Evolutionary conservation across 2,113 vertebrate genomes (phyloP).

Genomic region (Opisthocomus hoazin): DNA sequence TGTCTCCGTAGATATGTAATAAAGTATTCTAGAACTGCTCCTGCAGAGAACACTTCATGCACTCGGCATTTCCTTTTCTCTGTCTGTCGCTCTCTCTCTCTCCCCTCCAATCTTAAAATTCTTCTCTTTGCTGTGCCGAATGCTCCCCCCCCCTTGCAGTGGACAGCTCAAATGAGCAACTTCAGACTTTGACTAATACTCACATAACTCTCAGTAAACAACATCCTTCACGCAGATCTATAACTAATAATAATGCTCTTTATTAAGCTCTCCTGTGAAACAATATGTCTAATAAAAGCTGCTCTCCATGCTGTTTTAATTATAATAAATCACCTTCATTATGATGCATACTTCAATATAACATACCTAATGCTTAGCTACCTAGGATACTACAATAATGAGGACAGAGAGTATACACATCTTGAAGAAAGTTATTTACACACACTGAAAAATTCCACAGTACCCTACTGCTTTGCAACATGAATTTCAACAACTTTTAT

Average conservation of each 20-base stretch:
- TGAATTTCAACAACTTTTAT: constrained; percentile 78
- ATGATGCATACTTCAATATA: constrained; percentile 73
- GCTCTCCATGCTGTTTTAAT: constrained; percentile 72
- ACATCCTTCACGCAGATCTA: constrained; percentile 69
- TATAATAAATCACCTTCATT: constrained; percentile 82
- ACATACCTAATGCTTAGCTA: constrained; percentile 59
- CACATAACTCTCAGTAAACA: constrained; percentile 69
- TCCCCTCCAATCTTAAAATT: constrained; percentile 57
- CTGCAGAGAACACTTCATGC: constrained; percentile 72
- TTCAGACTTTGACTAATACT: constrained; percentile 73
- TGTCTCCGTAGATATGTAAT: constrained; percentile 76
- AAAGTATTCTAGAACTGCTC: constrained; percentile 79
- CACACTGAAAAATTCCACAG: constrained; percentile 60
- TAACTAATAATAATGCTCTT: constrained; percentile 77
- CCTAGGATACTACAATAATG: constrained; percentile 69
- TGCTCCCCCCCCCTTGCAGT: neutral
- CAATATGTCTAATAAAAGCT: constrained; percentile 72
- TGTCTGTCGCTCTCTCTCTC: neutral
- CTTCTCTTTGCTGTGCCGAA: constrained; percentile 54
- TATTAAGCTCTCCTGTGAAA: constrained; percentile 73
- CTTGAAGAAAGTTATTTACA: constrained; percentile 73
- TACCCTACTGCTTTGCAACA: constrained; percentile 55
- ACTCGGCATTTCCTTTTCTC: constrained; percentile 63
- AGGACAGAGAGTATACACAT: constrained; percentile 51
- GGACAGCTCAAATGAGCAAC: constrained; percentile 70